phyloP scores from a whole-genome alignment of 1,140 invertebrate genomes.

The Conus betulinus region DNA sequence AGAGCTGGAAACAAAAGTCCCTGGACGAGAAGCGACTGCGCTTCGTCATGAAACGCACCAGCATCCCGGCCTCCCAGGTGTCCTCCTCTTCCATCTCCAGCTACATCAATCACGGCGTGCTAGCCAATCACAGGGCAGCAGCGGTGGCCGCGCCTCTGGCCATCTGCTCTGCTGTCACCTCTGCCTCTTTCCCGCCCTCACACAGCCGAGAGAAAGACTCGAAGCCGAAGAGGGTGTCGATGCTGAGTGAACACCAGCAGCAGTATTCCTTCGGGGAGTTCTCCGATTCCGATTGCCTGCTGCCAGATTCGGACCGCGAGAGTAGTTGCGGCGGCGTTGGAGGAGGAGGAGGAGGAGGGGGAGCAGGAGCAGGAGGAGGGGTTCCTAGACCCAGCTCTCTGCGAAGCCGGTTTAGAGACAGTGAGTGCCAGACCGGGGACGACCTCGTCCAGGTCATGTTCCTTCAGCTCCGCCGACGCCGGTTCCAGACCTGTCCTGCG shows the following conservation, averaged over 20 bases:
- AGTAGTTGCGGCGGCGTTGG: not conserved
- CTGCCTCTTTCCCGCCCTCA: not conserved
- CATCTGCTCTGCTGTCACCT: not conserved
- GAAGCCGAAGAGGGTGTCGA: not conserved
- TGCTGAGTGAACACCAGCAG: conserved; percentile 1
- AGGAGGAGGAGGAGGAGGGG: not conserved
- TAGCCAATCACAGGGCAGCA: conserved; percentile 28
- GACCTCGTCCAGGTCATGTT: conserved; percentile 25
- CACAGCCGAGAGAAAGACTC: not conserved
- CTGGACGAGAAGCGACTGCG: conserved; percentile 47
- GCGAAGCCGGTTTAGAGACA: not conserved
- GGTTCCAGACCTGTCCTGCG: not conserved
- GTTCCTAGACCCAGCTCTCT: not conserved
- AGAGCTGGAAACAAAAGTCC: conserved; percentile 44
- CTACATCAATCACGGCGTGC: conserved; percentile 47
- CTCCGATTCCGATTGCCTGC: conserved; percentile 29
- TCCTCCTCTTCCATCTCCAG: not conserved
- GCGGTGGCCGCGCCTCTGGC: not conserved
- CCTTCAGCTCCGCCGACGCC: conserved; percentile 21
- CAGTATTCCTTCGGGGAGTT: conserved; percentile 13
- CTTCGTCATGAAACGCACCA: conserved; percentile 47
- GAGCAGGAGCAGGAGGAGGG: not conserved
- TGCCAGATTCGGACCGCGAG: conserved; percentile 2
- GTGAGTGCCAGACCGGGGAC: conserved; percentile 27
- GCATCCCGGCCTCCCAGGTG: not conserved